phyloP scores from a whole-genome alignment of 2,888 invertebrate species.

The Trichacis sp. region DNA sequence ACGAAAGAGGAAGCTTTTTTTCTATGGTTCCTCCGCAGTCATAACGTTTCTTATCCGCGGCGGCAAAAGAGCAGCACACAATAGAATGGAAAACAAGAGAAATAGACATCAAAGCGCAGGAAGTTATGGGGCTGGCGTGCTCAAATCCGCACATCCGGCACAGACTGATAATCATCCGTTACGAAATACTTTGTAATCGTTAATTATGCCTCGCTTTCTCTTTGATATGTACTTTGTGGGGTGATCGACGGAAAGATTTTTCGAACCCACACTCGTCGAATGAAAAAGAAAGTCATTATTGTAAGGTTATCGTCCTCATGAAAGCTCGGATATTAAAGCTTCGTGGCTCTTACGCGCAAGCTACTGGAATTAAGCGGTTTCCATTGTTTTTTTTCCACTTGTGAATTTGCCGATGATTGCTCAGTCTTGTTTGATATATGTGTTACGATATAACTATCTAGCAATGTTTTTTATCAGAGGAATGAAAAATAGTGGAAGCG shows the following conservation, averaged over 20 bases:
- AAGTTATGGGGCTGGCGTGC: slow-evolving; percentile 62
- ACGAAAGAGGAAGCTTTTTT: not conserved
- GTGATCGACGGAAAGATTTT: slow-evolving; percentile 40
- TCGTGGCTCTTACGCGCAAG: too few relatives aligned
- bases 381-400: too few relatives aligned
- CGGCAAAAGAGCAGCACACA: slow-evolving; percentile 49
- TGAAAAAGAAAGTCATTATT: slow-evolving; percentile 29
- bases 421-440: too few relatives aligned
- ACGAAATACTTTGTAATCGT: slow-evolving; percentile 69
- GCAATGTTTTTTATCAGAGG: too few relatives aligned
- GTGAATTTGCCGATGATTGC: too few relatives aligned
- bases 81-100: slow-evolving; percentile 67
- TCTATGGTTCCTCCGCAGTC: slow-evolving; percentile 10
- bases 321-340: slow-evolving; percentile 3
- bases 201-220: slow-evolving; percentile 61
- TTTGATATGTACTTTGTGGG: slow-evolving; percentile 40
- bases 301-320: slow-evolving; percentile 15
- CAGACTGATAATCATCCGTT: slow-evolving; percentile 68
- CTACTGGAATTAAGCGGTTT: too few relatives aligned
- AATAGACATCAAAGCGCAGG: slow-evolving; percentile 67
- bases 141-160: slow-evolving; percentile 61
- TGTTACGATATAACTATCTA: too few relatives aligned
- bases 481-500: too few relatives aligned
- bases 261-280: slow-evolving; percentile 6
- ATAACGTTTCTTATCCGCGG: slow-evolving; percentile 29